Conservation (phyloP, 1,140 invertebrate species). For the Parapsyche elsis region DNA sequence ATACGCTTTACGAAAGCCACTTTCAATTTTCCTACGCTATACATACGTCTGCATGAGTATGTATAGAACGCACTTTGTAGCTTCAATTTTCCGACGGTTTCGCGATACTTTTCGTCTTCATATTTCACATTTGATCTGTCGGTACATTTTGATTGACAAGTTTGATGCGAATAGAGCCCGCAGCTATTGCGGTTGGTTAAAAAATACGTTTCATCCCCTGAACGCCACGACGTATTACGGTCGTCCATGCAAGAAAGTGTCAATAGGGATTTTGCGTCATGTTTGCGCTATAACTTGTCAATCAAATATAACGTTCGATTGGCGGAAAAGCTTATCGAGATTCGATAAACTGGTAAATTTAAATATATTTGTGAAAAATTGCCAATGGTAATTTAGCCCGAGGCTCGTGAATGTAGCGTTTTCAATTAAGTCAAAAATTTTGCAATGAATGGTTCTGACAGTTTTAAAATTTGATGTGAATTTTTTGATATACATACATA, state of each 20-base stretch:
- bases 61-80: neutral
- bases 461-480: too few species aligned
- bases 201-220: neutral
- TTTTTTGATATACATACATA: too few species aligned
- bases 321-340: too few species aligned
- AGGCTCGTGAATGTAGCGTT: too few species aligned
- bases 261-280: too few species aligned
- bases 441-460: too few species aligned
- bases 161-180: neutral
- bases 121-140: constrained; percentile 19
- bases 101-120: constrained; percentile 9
- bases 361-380: too few species aligned
- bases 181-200: neutral
- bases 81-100: neutral
- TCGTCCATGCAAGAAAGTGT: neutral
- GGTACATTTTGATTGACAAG: constrained; percentile 31
- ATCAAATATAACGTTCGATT: neutral
- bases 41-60: too few species aligned
- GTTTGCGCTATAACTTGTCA: neutral
- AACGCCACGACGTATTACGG: neutral
- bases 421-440: too few species aligned
- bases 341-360: too few species aligned
- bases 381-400: too few species aligned
- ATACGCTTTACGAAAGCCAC: neutral
- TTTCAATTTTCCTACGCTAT: neutral